Evolutionary conservation across 30 jellyfish, hydroid and myxozoan species (phyloP).

Genomic region (Hydra vulgaris): DNA sequence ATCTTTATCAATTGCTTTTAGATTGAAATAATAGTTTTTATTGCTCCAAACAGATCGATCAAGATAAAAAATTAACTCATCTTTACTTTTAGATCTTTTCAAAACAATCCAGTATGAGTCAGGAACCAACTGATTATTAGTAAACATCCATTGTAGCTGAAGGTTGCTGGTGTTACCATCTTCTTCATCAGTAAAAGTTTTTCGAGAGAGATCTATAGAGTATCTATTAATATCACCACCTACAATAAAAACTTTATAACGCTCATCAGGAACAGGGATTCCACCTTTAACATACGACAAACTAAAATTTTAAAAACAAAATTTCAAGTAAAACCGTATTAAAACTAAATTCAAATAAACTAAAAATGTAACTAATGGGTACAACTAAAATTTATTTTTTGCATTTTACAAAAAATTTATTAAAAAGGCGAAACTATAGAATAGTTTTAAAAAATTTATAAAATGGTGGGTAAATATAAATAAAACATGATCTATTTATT

Average conservation of each 20-base stretch:
- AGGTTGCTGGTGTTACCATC: conserved; percentile 44
- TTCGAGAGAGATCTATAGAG: conserved; percentile 16
- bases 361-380: too few relatives aligned
- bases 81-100: background rate
- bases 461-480: too few relatives aligned
- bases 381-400: too few relatives aligned
- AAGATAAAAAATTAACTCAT: conserved; percentile 1
- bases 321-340: too few relatives aligned
- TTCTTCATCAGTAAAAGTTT: conserved; percentile 44
- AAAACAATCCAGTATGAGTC: conserved; percentile 32
- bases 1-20: conserved; percentile 57
- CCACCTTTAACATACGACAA: background rate
- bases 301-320: too few relatives aligned
- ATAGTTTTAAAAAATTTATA: too few relatives aligned
- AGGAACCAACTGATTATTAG: conserved; percentile 23
- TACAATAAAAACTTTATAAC: background rate
- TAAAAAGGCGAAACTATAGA: too few relatives aligned
- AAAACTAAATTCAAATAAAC: too few relatives aligned
- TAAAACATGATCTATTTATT: too few relatives aligned
- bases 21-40: conserved; percentile 10
- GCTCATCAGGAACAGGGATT: background rate
- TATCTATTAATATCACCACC: background rate
- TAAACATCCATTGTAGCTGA: conserved; percentile 7
- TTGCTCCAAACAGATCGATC: background rate
- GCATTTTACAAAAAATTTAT: too few relatives aligned